Evolutionary conservation across 2,888 invertebrate genomes (phyloP), one percentile per base, ranked within the genome.

Genomic region (Drosophila paranaensis): DNA sequence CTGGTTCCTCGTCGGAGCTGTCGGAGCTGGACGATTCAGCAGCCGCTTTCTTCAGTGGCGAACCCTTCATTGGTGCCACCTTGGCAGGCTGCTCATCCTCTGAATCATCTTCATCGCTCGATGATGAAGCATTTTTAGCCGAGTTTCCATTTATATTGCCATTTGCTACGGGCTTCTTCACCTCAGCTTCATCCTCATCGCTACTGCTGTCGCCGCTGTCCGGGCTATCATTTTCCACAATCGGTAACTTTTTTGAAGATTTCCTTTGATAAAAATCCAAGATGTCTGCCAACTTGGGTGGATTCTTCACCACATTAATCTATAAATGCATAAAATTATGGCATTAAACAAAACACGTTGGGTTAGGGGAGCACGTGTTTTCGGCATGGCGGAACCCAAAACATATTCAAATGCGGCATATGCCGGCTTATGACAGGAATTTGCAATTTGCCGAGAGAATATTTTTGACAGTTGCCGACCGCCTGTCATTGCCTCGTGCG

Each of bases 201-300:
- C 60, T 72, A 2, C 79, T 77, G 43, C 75, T 82, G 6, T 92
- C 93, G 3, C 82, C 90, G 72, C 82, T 90, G 2, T 77, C 82
- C 3, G 73, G 90, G 84, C 42, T 57, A 8, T 16, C 4, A 10
- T 46, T 92, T 25, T 76, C 61, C 5, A 76, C 78, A 25, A 89
- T 77, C 2, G 92, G 90, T 39, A 95, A 90, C 54, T 94, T 94
- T 67, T 93, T 94, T 20, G 45, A 93, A 91, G 71, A 81, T 42
- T 92, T 93, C 85, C 94, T 94, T 89, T 94, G 93, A 87, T 93
- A 95, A 82, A 94, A 93, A 9, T 93, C 90, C 25, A 95, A 76
- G 14, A 96, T 93, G 13, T 96, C 96, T 13, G 91, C 77, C n/a
- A 97, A 92, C 13, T 94, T 93, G 0, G 96, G 95, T 0, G 95